A percentile compares a stretch with the other conserved stretches of the same genome.
Conservation (phyloP, 2,113 vertebrate species). For the Paradoxurus hermaphroditus region DNA sequence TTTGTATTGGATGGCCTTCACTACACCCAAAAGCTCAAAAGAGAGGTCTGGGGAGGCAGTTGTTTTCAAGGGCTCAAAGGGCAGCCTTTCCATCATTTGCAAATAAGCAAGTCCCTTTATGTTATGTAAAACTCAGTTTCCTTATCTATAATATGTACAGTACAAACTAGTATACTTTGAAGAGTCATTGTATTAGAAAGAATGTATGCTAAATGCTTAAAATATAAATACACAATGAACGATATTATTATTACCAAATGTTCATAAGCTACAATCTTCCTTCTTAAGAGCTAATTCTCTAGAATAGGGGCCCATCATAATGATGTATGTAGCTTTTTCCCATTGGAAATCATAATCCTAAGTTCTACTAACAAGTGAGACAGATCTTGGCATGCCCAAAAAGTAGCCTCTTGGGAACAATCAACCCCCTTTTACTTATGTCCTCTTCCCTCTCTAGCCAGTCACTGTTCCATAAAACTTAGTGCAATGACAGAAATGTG, state of each 20-base stretch:
- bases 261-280: neutral
- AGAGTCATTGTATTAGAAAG: neutral
- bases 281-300: conserved; percentile 7
- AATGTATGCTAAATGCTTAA: neutral
- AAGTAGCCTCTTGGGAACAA: neutral
- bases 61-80: neutral
- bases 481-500: neutral
- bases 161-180: neutral
- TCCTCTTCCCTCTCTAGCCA: neutral
- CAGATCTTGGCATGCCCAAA: neutral
- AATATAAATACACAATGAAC: neutral
- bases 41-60: neutral
- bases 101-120: neutral
- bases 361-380: neutral
- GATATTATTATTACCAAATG: neutral
- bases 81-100: neutral
- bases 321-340: neutral
- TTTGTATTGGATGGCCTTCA: neutral
- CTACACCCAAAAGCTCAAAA: neutral
- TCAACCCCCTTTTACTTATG: neutral
- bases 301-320: neutral
- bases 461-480: neutral
- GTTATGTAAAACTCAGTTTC: neutral
- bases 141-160: neutral
- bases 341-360: neutral